Percentiles rank a stretch among this genome's conserved stretches.
These are phyloP conservation scores for Micrastur ruficollis DNA, from an alignment of 2,797 vertebrate genomes.

Conservation along the genomic window DNA sequence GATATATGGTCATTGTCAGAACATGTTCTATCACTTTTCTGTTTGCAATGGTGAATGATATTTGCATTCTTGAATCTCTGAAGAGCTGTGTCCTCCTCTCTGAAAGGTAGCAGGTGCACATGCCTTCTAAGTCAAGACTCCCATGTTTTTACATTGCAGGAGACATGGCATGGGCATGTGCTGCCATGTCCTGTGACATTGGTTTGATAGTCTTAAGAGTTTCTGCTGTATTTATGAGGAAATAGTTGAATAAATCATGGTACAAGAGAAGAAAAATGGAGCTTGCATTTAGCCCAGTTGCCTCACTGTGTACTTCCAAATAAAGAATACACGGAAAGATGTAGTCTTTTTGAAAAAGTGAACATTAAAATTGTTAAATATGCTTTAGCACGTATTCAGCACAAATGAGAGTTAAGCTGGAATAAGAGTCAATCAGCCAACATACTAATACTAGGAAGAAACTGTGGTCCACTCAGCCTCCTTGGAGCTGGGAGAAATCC, in stretches of 20 bases:
- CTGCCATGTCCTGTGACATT: not conserved
- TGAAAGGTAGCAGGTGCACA: not conserved
- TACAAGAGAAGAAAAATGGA: not conserved
- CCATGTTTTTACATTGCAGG: not conserved
- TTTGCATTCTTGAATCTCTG: not conserved
- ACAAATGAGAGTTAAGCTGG: not conserved
- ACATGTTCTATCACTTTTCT: not conserved
- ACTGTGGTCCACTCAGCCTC: not conserved
- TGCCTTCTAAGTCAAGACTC: not conserved
- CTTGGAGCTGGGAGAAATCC: not conserved
- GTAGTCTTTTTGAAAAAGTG: not conserved
- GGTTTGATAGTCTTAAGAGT: not conserved
- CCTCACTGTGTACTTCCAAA: not conserved
- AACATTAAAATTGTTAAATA: not conserved
- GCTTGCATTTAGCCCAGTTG: not conserved
- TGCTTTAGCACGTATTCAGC: not conserved
- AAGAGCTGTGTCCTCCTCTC: not conserved
- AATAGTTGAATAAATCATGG: not conserved
- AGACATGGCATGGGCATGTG: not conserved
- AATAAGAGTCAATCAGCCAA: not conserved
- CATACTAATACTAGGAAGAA: not conserved
- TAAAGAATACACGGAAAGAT: not conserved
- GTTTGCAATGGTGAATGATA: not conserved
- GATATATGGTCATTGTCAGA: not conserved
- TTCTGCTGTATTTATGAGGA: not conserved